Base-by-base conservation (phyloP, 2,113 vertebrate species). In the Ivindomyrus marchei region DNA sequence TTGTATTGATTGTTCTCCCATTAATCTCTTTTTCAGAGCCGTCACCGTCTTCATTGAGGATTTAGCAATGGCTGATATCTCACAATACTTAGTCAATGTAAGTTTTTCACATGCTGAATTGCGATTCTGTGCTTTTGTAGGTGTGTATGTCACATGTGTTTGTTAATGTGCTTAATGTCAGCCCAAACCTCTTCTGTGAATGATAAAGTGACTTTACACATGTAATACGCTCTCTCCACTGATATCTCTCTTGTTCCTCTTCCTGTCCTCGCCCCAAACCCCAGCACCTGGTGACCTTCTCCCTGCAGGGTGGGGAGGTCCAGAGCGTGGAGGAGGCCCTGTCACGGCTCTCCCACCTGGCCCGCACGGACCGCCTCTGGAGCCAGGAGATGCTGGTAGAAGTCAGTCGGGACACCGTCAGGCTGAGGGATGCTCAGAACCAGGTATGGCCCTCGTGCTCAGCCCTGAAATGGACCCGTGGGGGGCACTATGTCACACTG, bases 261-360 rank as follows among this genome's bases (percentile, higher is more conserved):
- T 19, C 45, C 8, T 31, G 10, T 8, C 83, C 19, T 47, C 10
- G 10, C 70, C 52, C 74, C 42, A 19, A 77, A 36, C 49, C 46
- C 45, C 93, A 96, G 96, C 95, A 95, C 90, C 93, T 96, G 89
- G 91, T 95, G 92, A 95, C 95, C 0, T 95, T 95, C 92, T 94
- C 95, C 0, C 94, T 96, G 39, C 94, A 95, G 90, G 89, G 92
- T 0, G 94, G 94, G 1, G 94, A 94, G 11, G 94, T 95, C 50
- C 89, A 91, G 49, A 92, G 91, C 0, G 95, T 96, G 84, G 96
- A 95, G 92, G 95, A 96, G 19, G 95, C 95, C 47, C 93, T 91
- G 88, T 19, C 91, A 0, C 92, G 92, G 0, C 93, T 96, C 62
- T 93, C 93, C 10, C 62, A 27, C 66, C 90, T 96, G 92, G 94